Percentiles rank a stretch among this genome's conserved stretches.
These are phyloP conservation scores for Meandrusa payeni DNA, from an alignment of 2,888 invertebrate genomes.

Conservation along the genomic window DNA sequence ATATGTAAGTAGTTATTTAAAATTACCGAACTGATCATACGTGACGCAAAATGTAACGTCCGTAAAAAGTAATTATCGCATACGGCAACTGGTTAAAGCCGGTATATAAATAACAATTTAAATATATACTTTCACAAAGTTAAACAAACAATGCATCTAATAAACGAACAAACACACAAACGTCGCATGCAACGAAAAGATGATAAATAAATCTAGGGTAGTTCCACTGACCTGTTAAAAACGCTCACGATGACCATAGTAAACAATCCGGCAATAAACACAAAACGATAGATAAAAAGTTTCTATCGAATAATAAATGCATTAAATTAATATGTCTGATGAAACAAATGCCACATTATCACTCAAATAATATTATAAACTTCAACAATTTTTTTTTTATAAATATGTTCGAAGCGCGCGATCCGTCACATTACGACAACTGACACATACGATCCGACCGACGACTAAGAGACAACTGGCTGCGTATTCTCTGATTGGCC, in stretches of 20 bases:
- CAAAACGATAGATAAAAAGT: conserved; percentile 37
- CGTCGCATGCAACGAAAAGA: conserved; percentile 19
- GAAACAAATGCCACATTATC: conserved; percentile 59
- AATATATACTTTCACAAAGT: conserved; percentile 1
- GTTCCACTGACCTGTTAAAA: conserved; percentile 71
- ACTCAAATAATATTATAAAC: conserved; percentile 58
- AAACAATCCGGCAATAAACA: conserved; percentile 58
- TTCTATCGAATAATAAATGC: conserved; percentile 40
- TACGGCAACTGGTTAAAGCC: conserved; percentile 11
- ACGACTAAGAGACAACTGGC: conserved; percentile 53
- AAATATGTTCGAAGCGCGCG: conserved; percentile 40
- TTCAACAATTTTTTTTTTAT: conserved; percentile 41
- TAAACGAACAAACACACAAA: conserved; percentile 16
- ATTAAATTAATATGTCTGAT: conserved; percentile 47
- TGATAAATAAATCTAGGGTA: conserved; percentile 24
- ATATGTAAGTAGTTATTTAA: conserved; percentile 23
- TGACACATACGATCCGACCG: conserved; percentile 43
- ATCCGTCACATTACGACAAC: conserved; percentile 44
- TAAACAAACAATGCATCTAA: conserved; percentile 13
- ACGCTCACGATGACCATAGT: conserved; percentile 78
- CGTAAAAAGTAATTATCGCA: conserved; percentile 24
- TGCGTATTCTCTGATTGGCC: conserved; percentile 47
- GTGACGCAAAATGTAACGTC: conserved; percentile 35
- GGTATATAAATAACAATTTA: neutral
- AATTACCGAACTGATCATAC: conserved; percentile 39